Conservation (phyloP, 2,888 invertebrate species). For the Beris chalybata region DNA sequence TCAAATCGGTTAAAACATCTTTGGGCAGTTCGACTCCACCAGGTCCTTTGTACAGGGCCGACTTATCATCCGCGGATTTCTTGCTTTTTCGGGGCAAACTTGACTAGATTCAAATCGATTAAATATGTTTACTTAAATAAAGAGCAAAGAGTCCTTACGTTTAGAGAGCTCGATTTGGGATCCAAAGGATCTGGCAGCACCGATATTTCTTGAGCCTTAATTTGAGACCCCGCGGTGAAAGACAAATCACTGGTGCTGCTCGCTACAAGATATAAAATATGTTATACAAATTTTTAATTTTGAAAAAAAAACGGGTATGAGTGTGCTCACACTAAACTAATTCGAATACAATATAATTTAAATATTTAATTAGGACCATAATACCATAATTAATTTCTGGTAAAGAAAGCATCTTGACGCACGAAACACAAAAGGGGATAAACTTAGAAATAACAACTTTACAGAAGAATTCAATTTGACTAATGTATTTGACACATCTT, state of each 20-base stretch:
- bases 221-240: constrained; percentile 61
- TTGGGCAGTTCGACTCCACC: constrained; percentile 60
- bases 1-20: constrained; percentile 63
- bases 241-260: constrained; percentile 79
- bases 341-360: too few species aligned
- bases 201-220: constrained; percentile 58
- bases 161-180: constrained; percentile 48
- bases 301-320: too few species aligned
- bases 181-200: constrained; percentile 60
- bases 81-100: constrained; percentile 52
- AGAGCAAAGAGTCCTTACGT: constrained; percentile 20
- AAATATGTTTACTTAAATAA: constrained; percentile 12
- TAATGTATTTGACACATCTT: too few species aligned
- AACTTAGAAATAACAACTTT: too few species aligned
- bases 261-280: constrained; percentile 57
- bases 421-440: too few species aligned
- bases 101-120: constrained; percentile 42
- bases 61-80: constrained; percentile 52
- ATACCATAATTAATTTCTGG: too few species aligned
- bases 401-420: too few species aligned
- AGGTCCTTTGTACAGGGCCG: constrained; percentile 55
- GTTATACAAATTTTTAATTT: too few species aligned
- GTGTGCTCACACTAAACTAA: too few species aligned
- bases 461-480: too few species aligned
- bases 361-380: too few species aligned